A percentile compares a stretch with the other conserved stretches of the same genome.
Conservation (phyloP, 2,113 vertebrate genomes). For the Datnioides undecimradiatus region DNA sequence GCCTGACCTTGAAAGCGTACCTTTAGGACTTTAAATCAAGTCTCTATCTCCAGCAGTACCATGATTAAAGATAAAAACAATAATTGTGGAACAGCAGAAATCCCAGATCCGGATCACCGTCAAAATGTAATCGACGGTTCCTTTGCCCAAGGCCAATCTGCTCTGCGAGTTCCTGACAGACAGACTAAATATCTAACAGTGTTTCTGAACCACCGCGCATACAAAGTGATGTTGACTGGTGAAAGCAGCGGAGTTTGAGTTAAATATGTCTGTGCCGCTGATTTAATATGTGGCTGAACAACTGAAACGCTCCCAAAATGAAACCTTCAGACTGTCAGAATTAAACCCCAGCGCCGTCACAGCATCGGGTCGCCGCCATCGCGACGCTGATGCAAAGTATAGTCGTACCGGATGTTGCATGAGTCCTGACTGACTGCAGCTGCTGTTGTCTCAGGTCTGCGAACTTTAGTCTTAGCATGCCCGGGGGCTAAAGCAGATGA, state of each 20-base stretch:
- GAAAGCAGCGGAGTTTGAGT: neutral
- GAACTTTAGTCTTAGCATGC: too few relatives aligned
- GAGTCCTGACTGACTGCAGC: too few relatives aligned
- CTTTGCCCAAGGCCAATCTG: constrained; percentile 51
- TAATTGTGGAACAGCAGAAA: constrained; percentile 44
- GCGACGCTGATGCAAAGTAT: neutral
- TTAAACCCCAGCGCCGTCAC: too few relatives aligned
- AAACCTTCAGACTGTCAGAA: neutral
- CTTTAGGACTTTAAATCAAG: constrained; percentile 33
- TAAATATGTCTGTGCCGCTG: constrained; percentile 6
- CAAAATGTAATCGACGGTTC: constrained; percentile 47
- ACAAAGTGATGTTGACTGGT: constrained; percentile 29
- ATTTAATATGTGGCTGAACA: constrained; percentile 21
- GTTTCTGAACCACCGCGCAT: constrained; percentile 34
- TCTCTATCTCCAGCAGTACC: constrained; percentile 17
- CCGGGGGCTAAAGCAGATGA: too few relatives aligned
- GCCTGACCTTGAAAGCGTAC: constrained; percentile 43
- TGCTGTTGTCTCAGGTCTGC: too few relatives aligned
- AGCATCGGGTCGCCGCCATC: constrained; percentile 3
- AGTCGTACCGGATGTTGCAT: neutral
- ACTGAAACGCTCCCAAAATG: neutral
- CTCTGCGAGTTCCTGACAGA: constrained; percentile 38
- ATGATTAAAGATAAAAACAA: constrained; percentile 50
- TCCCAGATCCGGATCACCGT: constrained; percentile 27
- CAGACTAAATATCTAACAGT: constrained; percentile 15